Evolutionary conservation across 2,797 vertebrate species (phyloP).

Genomic region (Synanceia verrucosa): DNA sequence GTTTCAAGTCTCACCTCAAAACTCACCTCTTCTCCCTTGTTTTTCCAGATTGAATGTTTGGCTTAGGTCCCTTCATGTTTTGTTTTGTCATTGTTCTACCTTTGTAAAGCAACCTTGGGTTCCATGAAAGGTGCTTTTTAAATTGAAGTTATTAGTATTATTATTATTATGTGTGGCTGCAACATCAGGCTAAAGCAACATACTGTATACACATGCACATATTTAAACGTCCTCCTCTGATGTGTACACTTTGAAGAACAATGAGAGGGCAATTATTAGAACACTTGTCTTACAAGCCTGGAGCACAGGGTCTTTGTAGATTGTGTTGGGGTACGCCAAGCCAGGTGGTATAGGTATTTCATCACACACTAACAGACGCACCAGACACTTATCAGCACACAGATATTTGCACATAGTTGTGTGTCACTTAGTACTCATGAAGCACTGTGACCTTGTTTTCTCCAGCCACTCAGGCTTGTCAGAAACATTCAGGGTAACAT

Average conservation of each 20-base stretch:
- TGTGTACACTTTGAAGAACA: slow-evolving; percentile 60
- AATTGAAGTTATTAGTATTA: no score
- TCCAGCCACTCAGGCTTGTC: slow-evolving; percentile 75
- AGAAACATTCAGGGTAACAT: slow-evolving; percentile 74
- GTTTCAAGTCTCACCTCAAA: no score
- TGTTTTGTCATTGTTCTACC: no score
- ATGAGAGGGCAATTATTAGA: slow-evolving; percentile 69
- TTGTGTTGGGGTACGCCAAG: slow-evolving; percentile 18
- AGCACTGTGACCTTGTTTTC: slow-evolving; percentile 74
- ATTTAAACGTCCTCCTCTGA: slow-evolving; percentile 56
- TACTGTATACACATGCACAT: slow-evolving; percentile 46
- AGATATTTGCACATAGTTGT: slow-evolving; percentile 66
- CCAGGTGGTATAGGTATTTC: slow-evolving; percentile 58
- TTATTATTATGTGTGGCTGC: no score
- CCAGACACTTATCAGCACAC: slow-evolving; percentile 48
- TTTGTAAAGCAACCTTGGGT: no score
- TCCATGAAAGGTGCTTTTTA: no score
- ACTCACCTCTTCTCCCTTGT: no score
- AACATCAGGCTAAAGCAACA: slow-evolving; percentile 16
- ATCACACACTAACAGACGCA: slow-evolving; percentile 53
- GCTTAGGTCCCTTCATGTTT: no score
- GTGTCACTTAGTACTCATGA: slow-evolving; percentile 77
- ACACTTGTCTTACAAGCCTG: slow-evolving; percentile 15
- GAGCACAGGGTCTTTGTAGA: slow-evolving; percentile 48
- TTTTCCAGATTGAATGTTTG: no score